Evolutionary conservation across 2,113 vertebrate species (phyloP), one percentile per base, ranked within the genome.

Genomic region (Paramormyrops kingsleyae): DNA sequence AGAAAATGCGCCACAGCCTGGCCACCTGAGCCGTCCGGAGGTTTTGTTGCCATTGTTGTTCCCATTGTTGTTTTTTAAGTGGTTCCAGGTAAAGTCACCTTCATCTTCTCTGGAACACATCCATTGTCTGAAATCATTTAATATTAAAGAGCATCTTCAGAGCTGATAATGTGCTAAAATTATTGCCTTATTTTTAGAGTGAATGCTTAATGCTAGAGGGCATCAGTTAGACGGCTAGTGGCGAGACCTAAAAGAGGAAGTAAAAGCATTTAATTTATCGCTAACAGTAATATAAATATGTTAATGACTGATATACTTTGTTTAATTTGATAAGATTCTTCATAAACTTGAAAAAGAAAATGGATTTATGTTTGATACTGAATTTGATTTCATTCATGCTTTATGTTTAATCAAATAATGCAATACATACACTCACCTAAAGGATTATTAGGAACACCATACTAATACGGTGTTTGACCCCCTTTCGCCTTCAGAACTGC

Each of bases 1-100:
- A 89, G 80, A 89, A 89, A 21, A 84, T 84, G 89, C 89, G 80
- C 13, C 77, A 59, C 24, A 80, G 77, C 24, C 77, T 89, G 24
- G 39, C 17, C 13, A 62, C 89, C 39, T 89, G 53, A 89, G 19
- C 52, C 12, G 1, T 15, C 74, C 35, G 1, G 12, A 77, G 15
- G 15, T 19, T 39, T 80, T 13, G 12, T 15, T 80, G 31, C n/a
- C 74, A 80, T 80, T 80, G 35, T 42, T 42, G 15, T 80, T 56
- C 1, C 31, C 74, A 42, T 80, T 80, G 74, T 35, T 77, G 70
- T 80, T 39, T n/a, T 59, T 74, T 80, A 80, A 80, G 74, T 35
- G 74, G 74, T 80, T 80, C 74, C 74, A 80, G 15, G 35, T 80
- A 80, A 74, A 74, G 74, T 39, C 35, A 80, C 35, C 74, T 80